These are phyloP conservation scores for Sinocyclocheilus grahami DNA, from an alignment of 2,113 vertebrate genomes.

Conservation along the genomic window DNA sequence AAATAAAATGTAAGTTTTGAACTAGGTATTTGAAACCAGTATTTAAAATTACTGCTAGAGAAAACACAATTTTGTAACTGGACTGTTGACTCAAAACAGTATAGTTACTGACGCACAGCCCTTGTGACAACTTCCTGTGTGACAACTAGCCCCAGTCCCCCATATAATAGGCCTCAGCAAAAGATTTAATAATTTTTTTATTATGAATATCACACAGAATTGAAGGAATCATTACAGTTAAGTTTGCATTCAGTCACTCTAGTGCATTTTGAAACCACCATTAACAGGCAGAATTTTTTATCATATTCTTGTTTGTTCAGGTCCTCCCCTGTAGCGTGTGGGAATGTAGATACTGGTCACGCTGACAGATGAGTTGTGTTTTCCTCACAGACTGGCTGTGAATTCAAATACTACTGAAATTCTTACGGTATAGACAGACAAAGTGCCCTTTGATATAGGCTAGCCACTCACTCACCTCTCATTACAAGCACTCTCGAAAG, in stretches of 20 bases:
- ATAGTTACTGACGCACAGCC: background rate
- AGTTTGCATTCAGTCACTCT: too few relatives aligned
- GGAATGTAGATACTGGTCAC: background rate
- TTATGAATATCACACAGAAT: too few relatives aligned
- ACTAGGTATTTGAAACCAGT: background rate
- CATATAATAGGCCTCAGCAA: background rate
- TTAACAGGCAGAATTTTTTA: background rate
- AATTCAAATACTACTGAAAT: slow-evolving; percentile 12
- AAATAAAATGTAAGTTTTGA: background rate
- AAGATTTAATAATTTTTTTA: too few relatives aligned
- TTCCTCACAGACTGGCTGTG: background rate
- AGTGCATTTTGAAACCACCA: background rate
- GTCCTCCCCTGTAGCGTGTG: background rate
- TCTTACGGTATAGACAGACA: background rate
- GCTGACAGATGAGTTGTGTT: slow-evolving; percentile 2
- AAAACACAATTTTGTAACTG: background rate
- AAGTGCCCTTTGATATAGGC: slow-evolving; percentile 8
- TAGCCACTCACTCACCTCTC: background rate
- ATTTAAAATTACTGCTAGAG: background rate
- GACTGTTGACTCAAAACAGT: background rate
- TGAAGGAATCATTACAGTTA: too few relatives aligned
- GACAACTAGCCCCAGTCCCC: background rate
- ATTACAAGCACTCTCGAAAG: background rate
- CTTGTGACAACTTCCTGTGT: too few relatives aligned
- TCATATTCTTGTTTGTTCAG: background rate